These are phyloP conservation scores for Prionailurus viverrinus DNA, from an alignment of 2,113 vertebrate species.

Conservation along the genomic window DNA sequence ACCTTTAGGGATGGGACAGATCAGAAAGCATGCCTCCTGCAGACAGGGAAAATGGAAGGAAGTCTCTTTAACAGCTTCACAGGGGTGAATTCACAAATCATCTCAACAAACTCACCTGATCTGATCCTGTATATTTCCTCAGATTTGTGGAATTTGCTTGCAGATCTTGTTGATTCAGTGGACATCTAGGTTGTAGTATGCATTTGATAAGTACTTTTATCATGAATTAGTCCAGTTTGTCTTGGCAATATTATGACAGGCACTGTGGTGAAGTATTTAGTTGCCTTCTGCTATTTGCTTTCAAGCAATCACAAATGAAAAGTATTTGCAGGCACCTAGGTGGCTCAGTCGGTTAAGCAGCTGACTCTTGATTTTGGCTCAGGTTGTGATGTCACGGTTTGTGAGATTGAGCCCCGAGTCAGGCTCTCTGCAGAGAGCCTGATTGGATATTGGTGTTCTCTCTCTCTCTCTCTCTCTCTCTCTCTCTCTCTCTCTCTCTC, in stretches of 20 bases:
- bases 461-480: no score
- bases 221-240: background rate
- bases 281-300: conserved; percentile 13
- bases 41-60: background rate
- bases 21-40: background rate
- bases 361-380: no score
- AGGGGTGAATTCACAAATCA: background rate
- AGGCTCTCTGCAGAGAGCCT: no score
- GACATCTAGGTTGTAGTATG: background rate
- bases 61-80: background rate
- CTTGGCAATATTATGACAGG: background rate
- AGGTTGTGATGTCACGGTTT: no score
- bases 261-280: background rate
- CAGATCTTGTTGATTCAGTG: background rate
- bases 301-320: background rate
- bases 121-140: background rate
- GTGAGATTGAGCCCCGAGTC: no score
- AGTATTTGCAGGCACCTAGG: no score
- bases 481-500: no score
- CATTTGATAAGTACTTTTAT: background rate
- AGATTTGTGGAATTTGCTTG: background rate
- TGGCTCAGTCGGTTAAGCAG: no score
- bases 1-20: background rate
- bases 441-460: no score
- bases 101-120: background rate